Base-by-base conservation (phyloP, 2,888 invertebrate genomes). In the Andrena bucephala region DNA sequence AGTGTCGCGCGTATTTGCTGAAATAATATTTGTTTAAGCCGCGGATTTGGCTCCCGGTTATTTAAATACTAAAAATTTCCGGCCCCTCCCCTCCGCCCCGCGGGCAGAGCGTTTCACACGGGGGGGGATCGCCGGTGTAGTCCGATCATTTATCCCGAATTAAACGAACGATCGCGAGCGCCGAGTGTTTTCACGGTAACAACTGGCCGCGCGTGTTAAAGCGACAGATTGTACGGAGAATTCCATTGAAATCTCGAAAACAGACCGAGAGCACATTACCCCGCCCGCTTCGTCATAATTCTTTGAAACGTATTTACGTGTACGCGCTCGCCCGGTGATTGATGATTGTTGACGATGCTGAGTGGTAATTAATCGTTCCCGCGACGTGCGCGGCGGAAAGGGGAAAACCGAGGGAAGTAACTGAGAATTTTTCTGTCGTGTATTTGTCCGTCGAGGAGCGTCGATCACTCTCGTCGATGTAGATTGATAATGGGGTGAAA, bases 81-180 rank as follows among this genome's bases (percentile, higher is more conserved):
- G 2, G 59, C 2, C 6, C 13, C 8, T 8, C 8, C n/a, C 27
- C 27, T 2, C 27, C 1, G 27, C 27, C 1, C 13, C 27, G 0
- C 16, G 73, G 68, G 52, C 59, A 57, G 59, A 50, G 29, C 6
- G 27, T 80, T 82, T 75, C 76, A 71, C 72, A 67, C 67, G 3
- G 3, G 27, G 3, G 27, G 8, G 70, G 24, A 68, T 63, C 20
- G 71, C 42, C 29, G 60, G 67, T 42, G 31, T 66, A 52, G 67
- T 70, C 66, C 74, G 66, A 80, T 80, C 75, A 82, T 82, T 82
- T 80, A 79, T 69, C 66, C 70, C 0, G 74, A 75, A 80, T 80
- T 67, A 66, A 79, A 81, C 27, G 65, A 73, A 73, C 74, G 60
- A 31, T 60, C 59, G 60, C 16, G 13, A 10, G 54, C n/a, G n/a